phyloP scores from a whole-genome alignment of 2,797 vertebrate genomes.

The Sciurus vulgaris region DNA sequence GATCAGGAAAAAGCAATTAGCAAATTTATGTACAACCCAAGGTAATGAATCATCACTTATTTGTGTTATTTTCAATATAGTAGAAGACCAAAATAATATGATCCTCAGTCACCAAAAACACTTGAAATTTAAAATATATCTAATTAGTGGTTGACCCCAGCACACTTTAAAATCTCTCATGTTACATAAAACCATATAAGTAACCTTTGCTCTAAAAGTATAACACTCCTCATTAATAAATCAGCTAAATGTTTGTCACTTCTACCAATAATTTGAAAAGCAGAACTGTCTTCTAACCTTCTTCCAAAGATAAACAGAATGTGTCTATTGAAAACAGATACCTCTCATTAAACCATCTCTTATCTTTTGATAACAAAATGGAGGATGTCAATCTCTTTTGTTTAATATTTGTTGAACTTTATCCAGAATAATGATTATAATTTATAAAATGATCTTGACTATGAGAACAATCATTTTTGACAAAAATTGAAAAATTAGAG shows the following conservation, averaged over 20 bases:
- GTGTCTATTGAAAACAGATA: not conserved
- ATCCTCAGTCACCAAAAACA: not conserved
- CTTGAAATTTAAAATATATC: not conserved
- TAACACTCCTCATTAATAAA: constrained; percentile 18
- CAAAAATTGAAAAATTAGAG: not conserved
- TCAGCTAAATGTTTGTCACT: not conserved
- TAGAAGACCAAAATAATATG: not conserved
- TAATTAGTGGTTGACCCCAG: not conserved
- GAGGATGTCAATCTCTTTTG: not conserved
- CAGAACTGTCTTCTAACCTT: not conserved
- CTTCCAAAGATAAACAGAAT: not conserved
- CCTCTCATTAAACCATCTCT: not conserved
- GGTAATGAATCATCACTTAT: not conserved
- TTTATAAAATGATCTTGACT: not conserved
- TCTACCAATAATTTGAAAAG: not conserved
- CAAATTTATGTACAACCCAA: not conserved
- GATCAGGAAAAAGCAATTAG: not conserved
- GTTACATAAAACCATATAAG: not conserved
- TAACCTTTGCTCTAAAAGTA: not conserved
- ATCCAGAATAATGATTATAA: not conserved
- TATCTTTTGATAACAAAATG: not conserved
- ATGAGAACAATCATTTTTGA: constrained; percentile 7
- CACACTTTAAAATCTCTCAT: not conserved
- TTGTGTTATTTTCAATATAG: constrained; percentile 1
- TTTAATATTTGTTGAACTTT: constrained; percentile 46